Evolutionary conservation across 2,113 vertebrate genomes (phyloP).

Genomic region (Poecilia latipinna): DNA sequence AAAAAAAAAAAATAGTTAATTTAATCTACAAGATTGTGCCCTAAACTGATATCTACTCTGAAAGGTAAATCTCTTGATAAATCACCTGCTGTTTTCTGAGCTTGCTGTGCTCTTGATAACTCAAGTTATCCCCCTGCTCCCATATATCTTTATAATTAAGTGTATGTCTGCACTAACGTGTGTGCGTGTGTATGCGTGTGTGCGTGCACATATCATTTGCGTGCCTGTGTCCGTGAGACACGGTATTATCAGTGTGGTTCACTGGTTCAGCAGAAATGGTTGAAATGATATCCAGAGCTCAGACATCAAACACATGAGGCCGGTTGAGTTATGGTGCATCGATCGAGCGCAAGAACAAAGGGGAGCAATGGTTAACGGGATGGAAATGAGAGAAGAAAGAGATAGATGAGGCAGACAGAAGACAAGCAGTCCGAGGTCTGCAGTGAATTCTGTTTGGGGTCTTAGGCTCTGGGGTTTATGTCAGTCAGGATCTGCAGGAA

Average conservation of each 20-base stretch:
- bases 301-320: constrained; percentile 74
- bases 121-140: constrained; percentile 9
- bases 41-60: not conserved
- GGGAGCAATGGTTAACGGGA: constrained; percentile 54
- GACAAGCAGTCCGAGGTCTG: constrained; percentile 70
- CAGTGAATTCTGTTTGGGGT: constrained; percentile 65
- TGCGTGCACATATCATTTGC: constrained; percentile 41
- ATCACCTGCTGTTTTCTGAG: constrained; percentile 7
- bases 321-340: constrained; percentile 75
- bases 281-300: constrained; percentile 77
- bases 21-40: constrained; percentile 8
- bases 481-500: constrained; percentile 72
- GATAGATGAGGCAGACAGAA: constrained; percentile 74
- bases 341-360: constrained; percentile 75
- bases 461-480: constrained; percentile 70
- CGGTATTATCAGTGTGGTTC: constrained; percentile 66
- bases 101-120: not conserved
- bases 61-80: constrained; percentile 12
- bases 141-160: constrained; percentile 21
- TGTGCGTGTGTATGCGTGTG: constrained; percentile 8
- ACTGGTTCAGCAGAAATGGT: constrained; percentile 54
- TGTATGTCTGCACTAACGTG: constrained; percentile 2
- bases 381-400: constrained; percentile 69
- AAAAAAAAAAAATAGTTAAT: not conserved
- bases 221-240: constrained; percentile 51